A percentile compares a stretch with the other conserved stretches of the same genome.
Conservation (phyloP, 2,113 vertebrate genomes). For the Physeter macrocephalus region DNA sequence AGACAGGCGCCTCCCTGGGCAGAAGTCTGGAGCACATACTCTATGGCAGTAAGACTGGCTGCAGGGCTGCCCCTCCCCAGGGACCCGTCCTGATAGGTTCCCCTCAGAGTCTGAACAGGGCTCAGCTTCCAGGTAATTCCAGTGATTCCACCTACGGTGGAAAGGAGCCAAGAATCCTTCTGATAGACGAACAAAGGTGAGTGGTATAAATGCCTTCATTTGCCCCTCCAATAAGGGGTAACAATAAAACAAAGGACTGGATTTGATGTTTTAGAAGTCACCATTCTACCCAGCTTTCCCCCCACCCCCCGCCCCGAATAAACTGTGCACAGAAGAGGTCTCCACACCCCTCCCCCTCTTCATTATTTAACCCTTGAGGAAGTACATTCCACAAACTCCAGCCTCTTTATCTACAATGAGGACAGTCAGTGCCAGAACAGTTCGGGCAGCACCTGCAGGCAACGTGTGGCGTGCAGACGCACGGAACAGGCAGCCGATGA, state of each 20-base stretch:
- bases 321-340: neutral
- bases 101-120: neutral
- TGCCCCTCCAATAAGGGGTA: neutral
- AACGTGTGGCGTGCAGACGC: fast-evolving
- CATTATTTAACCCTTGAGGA: neutral
- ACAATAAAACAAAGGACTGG: neutral
- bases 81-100: neutral
- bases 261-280: neutral
- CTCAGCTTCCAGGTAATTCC: neutral
- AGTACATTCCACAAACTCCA: neutral
- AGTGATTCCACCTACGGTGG: neutral
- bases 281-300: neutral
- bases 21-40: neutral
- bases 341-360: fast-evolving
- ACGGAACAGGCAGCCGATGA: neutral
- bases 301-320: neutral
- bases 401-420: neutral
- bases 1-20: neutral
- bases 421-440: neutral
- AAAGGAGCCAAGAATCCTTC: neutral
- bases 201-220: neutral
- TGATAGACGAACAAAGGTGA: neutral
- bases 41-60: neutral
- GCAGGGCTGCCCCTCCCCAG: fast-evolving
- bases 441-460: fast-evolving